phyloP scores from a whole-genome alignment of 2,113 vertebrate species.

The Megaceryle maxima region DNA sequence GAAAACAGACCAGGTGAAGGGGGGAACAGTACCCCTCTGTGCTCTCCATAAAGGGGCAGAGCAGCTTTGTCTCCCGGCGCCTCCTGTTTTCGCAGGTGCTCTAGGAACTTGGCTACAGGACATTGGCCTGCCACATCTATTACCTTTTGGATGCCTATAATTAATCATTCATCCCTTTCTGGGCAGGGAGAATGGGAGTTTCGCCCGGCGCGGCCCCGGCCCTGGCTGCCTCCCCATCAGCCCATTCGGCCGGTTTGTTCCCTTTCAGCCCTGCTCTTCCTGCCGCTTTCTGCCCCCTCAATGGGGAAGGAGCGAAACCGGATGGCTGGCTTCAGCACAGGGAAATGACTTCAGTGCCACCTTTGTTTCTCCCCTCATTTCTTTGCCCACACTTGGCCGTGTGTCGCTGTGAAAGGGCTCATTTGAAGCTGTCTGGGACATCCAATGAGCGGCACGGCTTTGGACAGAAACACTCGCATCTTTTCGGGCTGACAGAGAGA shows the following conservation, averaged over 20 bases:
- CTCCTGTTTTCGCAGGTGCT: slow-evolving; percentile 78
- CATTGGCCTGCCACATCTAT: slow-evolving; percentile 71
- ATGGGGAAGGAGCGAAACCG: slow-evolving; percentile 83
- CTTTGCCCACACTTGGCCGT: slow-evolving; percentile 84
- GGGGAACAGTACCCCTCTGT: slow-evolving; percentile 70
- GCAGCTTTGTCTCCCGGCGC: slow-evolving; percentile 38
- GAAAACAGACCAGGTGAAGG: slow-evolving; percentile 69
- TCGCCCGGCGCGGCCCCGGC: slow-evolving; percentile 64
- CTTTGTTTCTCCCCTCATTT: slow-evolving; percentile 74
- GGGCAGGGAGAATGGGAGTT: slow-evolving; percentile 73
- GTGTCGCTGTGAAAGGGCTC: slow-evolving; percentile 77
- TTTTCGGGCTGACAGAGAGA: slow-evolving; percentile 67
- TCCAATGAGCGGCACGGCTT: slow-evolving; percentile 45
- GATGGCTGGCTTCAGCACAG: slow-evolving; percentile 83
- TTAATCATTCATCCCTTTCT: slow-evolving; percentile 80
- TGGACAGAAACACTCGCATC: slow-evolving; percentile 63
- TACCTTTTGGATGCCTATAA: slow-evolving; percentile 76
- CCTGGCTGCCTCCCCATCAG: slow-evolving; percentile 73
- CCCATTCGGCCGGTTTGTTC: slow-evolving; percentile 82
- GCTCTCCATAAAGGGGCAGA: slow-evolving; percentile 7
- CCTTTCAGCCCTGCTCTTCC: slow-evolving; percentile 88
- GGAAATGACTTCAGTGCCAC: slow-evolving; percentile 88
- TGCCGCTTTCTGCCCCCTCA: slow-evolving; percentile 90
- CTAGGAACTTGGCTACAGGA: slow-evolving; percentile 66
- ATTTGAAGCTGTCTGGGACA: slow-evolving; percentile 69